These are phyloP conservation scores for Hiodon tergisus DNA, from an alignment of 2,113 vertebrate genomes.

Conservation along the genomic window DNA sequence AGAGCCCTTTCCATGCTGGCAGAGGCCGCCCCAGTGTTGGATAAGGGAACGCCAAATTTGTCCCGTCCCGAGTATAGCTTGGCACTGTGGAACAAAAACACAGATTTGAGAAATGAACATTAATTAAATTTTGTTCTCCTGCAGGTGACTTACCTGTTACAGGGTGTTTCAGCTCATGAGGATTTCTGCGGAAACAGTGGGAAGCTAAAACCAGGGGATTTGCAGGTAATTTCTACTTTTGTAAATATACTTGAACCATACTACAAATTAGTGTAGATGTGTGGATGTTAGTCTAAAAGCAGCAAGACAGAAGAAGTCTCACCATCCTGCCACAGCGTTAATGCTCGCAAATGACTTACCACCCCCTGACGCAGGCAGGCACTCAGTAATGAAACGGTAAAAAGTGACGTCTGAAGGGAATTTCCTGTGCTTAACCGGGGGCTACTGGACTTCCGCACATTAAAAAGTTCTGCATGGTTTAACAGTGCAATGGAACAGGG, in stretches of 20 bases:
- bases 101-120: neutral
- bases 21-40: too few relatives aligned
- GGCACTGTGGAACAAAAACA: too few relatives aligned
- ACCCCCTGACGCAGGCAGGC: too few relatives aligned
- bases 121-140: neutral
- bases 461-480: constrained; percentile 2
- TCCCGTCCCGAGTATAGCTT: too few relatives aligned
- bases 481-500: neutral
- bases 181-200: constrained; percentile 68
- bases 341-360: too few relatives aligned
- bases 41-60: too few relatives aligned
- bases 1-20: too few relatives aligned
- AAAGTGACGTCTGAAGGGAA: constrained; percentile 37
- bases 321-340: too few relatives aligned
- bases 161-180: constrained; percentile 63
- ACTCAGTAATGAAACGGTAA: too few relatives aligned
- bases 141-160: constrained; percentile 55
- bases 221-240: constrained; percentile 56
- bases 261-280: too few relatives aligned
- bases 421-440: constrained; percentile 38
- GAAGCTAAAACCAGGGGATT: constrained; percentile 61
- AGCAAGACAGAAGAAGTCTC: too few relatives aligned
- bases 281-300: too few relatives aligned
- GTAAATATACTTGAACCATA: neutral
- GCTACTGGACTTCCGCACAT: neutral